Percentiles rank a stretch among this genome's conserved stretches.
Evolutionary conservation across 2,888 invertebrate genomes (phyloP).

Genomic region (Leptopilina myrica): DNA sequence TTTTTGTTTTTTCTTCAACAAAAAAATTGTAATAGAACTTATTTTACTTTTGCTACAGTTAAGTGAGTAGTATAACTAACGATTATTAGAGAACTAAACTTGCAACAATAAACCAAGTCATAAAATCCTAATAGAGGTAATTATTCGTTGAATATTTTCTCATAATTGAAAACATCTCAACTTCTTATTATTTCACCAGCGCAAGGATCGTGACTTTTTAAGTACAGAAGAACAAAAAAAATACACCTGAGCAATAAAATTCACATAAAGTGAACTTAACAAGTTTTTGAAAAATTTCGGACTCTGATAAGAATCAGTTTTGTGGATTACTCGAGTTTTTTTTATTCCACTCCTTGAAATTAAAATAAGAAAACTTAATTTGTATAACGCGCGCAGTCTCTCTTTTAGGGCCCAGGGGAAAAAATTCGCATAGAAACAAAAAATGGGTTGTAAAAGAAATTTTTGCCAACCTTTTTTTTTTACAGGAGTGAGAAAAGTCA

Average conservation of each 20-base stretch:
- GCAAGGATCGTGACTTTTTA: not conserved
- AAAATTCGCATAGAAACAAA: not conserved
- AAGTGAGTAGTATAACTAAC: not conserved
- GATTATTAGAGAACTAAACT: conserved; percentile 15
- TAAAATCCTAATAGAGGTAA: conserved; percentile 19
- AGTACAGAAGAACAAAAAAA: not conserved
- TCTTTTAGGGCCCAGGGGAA: too few relatives aligned
- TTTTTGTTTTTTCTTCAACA: too few relatives aligned
- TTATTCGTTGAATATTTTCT: conserved; percentile 1
- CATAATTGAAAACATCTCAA: conserved; percentile 24
- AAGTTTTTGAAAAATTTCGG: conserved; percentile 9
- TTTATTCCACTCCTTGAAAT: not conserved
- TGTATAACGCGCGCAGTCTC: too few relatives aligned
- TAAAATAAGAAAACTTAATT: not conserved
- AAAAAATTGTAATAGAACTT: not conserved
- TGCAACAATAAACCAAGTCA: conserved; percentile 11
- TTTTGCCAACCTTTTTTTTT: too few relatives aligned
- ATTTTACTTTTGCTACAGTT: conserved; percentile 11
- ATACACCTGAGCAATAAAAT: not conserved
- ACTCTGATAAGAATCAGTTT: not conserved
- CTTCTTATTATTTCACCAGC: conserved; percentile 1
- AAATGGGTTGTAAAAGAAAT: not conserved
- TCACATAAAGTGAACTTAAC: not conserved
- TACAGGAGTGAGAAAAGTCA: not conserved
- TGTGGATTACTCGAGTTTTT: not conserved